Evolutionary conservation across 2,888 invertebrate genomes (phyloP), one percentile per base, ranked within the genome.

Genomic region (Scaptomyza cyrtandrae): DNA sequence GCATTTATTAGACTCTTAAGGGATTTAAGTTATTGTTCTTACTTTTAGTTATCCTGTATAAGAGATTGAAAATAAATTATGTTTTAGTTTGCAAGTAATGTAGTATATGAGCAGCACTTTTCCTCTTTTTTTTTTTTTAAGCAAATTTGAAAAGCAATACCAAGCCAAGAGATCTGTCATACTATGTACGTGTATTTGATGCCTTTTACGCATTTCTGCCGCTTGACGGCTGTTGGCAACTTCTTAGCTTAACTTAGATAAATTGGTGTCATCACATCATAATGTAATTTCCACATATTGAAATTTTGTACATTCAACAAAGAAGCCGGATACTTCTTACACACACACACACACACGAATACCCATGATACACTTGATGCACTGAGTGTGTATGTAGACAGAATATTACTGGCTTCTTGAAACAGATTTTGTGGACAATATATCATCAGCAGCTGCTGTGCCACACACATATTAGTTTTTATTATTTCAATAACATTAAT

Each of bases 251-350:
- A 78, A 79, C 78, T 89, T 80, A 87, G 88, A 91, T 89, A 91
- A 91, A 91, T 91, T 89, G 91, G 86, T 90, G 90, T 88, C 91
- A 91, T 91, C 91, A 90, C 82, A 91, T 91, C 90, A 91, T 90
- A 91, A 89, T 89, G 91, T 90, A 86, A 90, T 91, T 91, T 91
- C 85, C 82, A 80, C 88, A 91, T 90, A 91, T 90, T 91, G 91
- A 90, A 90, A 91, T 86, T 90, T 68, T 66, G 60, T 75, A 41
- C 68, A 41, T 62, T 11, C 37, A 48, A 58, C 59, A 63, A 53
- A 61, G 60, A 46, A 70, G 56, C 46, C 39, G 58, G n/a, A 60
- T 52, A 24, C 31, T 14, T 37, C 43, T 27, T 31, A 31, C 13
- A 55, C 48, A 46, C 16, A 58, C 48, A 54, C 16, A 60, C 45